Conservation (phyloP, 2,113 vertebrate genomes). For the Stegostoma tigrinum region DNA sequence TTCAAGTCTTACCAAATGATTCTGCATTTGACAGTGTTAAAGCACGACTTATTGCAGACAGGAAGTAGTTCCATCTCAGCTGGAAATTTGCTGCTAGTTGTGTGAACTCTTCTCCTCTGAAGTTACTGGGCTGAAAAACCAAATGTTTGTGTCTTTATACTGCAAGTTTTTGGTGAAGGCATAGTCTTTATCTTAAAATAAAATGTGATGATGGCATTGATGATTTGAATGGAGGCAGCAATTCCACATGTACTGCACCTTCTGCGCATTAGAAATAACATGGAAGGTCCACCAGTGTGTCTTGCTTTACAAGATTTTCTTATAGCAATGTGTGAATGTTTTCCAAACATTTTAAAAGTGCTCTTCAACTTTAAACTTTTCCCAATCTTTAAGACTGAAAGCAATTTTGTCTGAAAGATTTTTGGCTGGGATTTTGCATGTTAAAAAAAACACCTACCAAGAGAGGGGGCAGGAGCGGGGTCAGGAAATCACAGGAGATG, state of each 20-base stretch:
- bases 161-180: background rate
- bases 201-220: background rate
- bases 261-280: background rate
- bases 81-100: constrained; percentile 51
- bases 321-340: background rate
- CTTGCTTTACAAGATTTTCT: background rate
- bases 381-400: background rate
- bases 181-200: background rate
- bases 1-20: constrained; percentile 53
- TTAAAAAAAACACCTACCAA: too few relatives aligned
- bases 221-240: background rate
- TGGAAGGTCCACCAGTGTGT: background rate
- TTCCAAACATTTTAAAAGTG: background rate
- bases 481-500: too few relatives aligned
- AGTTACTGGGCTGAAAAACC: constrained; percentile 49
- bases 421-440: background rate
- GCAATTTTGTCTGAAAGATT: background rate
- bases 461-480: too few relatives aligned
- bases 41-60: constrained; percentile 52
- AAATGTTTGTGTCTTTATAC: background rate
- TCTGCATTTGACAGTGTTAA: constrained; percentile 49
- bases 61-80: constrained; percentile 55
- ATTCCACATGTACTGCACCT: background rate
- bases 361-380: background rate
- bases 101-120: constrained; percentile 49